A percentile compares a stretch with the other conserved stretches of the same genome.
Conservation (phyloP, 2,888 invertebrate genomes). For the Xestoiulus laeticollis region DNA sequence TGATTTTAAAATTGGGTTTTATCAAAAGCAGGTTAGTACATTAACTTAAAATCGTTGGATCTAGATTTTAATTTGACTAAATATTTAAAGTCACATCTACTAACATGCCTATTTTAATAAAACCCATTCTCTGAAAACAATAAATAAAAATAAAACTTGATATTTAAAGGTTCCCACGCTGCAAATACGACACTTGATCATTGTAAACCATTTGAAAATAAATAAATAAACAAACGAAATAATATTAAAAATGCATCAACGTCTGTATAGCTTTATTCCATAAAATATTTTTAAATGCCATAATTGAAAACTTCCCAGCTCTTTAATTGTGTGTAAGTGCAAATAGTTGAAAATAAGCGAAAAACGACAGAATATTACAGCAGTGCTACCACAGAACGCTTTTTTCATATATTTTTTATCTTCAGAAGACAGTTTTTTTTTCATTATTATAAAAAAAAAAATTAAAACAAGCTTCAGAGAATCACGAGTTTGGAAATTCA, state of each 20-base stretch:
- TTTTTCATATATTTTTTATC: slow-evolving; percentile 44
- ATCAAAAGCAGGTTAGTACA: no score
- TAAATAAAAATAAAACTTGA: not conserved
- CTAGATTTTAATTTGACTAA: no score
- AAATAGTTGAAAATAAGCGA: slow-evolving; percentile 35
- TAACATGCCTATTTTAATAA: not conserved
- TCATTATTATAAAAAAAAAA: slow-evolving; percentile 41
- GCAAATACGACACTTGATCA: not conserved
- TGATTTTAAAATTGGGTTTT: no score
- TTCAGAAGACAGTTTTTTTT: slow-evolving; percentile 28
- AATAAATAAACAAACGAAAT: slow-evolving; percentile 41
- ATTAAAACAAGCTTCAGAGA: slow-evolving; percentile 45
- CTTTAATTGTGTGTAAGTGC: slow-evolving; percentile 48
- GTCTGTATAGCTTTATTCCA: slow-evolving; percentile 51
- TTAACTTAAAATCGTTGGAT: no score
- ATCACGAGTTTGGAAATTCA: slow-evolving; percentile 18
- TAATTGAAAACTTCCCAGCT: slow-evolving; percentile 48
- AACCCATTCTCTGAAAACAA: not conserved
- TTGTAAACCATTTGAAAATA: not conserved
- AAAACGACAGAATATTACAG: slow-evolving; percentile 47
- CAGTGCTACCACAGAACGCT: slow-evolving; percentile 47
- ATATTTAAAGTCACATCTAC: not conserved
- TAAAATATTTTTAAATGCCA: slow-evolving; percentile 52
- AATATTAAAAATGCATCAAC: slow-evolving; percentile 45
- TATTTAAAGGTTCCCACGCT: not conserved